Evolutionary conservation across 2,113 vertebrate genomes (phyloP), one percentile per base, ranked within the genome.

Genomic region (Paralichthys olivaceus): DNA sequence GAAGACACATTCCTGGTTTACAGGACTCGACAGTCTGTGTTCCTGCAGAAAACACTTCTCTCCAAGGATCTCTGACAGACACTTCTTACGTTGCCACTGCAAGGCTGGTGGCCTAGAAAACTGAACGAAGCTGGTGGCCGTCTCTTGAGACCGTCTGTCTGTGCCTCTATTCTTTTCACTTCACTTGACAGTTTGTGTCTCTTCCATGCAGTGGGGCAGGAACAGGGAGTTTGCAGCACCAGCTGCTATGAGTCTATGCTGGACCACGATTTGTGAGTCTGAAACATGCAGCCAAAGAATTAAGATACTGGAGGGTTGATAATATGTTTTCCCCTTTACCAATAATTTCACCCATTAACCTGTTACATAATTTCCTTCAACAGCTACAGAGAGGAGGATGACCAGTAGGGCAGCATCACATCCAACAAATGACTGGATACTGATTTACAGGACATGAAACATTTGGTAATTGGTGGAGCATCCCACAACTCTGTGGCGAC

Each of bases 81-180:
- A 87, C 76, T 69, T 84, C 49, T 53, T 14, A 53, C 19, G 84
- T 54, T 87, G 79, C 84, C 83, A 83, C 86, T 63, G 64, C 75
- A 25, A 87, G 86, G 88, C 83, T 74, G 75, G 61, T 89, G 90
- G 81, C 88, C 90, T 89, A 91, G 87, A 91, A 90, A 90, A 66
- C 57, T 8, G 53, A 73, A 40, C 47, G 3, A 49, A 22, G 83
- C 83, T 75, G 72, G 47, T 70, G 77, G 68, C 72, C 25, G 67
- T 78, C 85, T 73, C 85, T 19, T 0, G 83, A 77, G 88, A 83
- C 23, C 0, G 56, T 12, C 83, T 57, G 72, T 70, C 77, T 79
- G 69, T 69, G 77, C 51, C 77, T 37, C 49, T 22, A 53, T 9
- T 76, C 69, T 37, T 15, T 25, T 78, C 72, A 19, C 75, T 76